These are phyloP conservation scores for Pseudococcus longispinus DNA, from an alignment of 2,888 invertebrate species.

Conservation along the genomic window DNA sequence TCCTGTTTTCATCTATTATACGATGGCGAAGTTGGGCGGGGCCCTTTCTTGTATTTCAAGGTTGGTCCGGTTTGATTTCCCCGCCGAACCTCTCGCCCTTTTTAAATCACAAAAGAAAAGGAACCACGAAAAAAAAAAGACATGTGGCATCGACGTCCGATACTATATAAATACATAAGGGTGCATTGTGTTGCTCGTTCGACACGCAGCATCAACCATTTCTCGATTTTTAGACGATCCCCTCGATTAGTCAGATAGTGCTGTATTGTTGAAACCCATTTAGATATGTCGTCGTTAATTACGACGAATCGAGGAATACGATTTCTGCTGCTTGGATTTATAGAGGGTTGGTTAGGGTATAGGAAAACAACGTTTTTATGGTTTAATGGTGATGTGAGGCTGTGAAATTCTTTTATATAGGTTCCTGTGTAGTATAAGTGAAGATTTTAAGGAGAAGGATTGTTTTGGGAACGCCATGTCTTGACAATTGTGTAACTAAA, in stretches of 20 bases:
- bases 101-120: slow-evolving; percentile 48
- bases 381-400: neutral
- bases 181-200: slow-evolving; percentile 39
- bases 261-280: slow-evolving; percentile 10
- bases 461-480: too few species aligned
- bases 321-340: neutral
- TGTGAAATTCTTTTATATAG: neutral
- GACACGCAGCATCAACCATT: slow-evolving; percentile 38
- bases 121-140: slow-evolving; percentile 29
- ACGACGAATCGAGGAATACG: neutral
- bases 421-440: too few species aligned
- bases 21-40: slow-evolving; percentile 55
- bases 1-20: slow-evolving; percentile 46
- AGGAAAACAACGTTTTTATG: neutral
- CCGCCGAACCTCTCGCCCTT: slow-evolving; percentile 45
- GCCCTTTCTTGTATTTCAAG: slow-evolving; percentile 53
- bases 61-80: slow-evolving; percentile 53
- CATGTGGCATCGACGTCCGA: slow-evolving; percentile 28
- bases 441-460: too few species aligned
- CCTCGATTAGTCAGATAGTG: slow-evolving; percentile 18
- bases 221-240: slow-evolving; percentile 33
- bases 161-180: slow-evolving; percentile 33
- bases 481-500: too few species aligned
- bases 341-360: neutral
- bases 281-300: slow-evolving; percentile 17